Evolutionary conservation across 2,888 invertebrate genomes (phyloP), one percentile per base, ranked within the genome.

Genomic region (Oxytorus armatus): DNA sequence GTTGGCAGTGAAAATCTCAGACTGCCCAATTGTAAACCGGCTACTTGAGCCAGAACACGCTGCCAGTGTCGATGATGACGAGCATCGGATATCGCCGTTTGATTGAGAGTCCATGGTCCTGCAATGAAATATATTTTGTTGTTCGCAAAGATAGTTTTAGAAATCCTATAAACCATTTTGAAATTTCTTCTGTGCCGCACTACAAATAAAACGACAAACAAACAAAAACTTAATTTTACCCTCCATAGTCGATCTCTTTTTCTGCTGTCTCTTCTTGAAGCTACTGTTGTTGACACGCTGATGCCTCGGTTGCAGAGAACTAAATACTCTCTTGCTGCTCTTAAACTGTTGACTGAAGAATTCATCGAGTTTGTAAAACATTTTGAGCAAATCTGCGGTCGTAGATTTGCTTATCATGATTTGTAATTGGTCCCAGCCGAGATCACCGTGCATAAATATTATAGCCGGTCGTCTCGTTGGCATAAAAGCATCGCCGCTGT

Each of bases 301-400:
- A 65, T 92, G 90, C 36, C 93, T 92, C 0, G 95, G 94, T 90
- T 93, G 95, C 83, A 95, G 89, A 44, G 95, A 95, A 81, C 96
- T 96, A 90, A 98, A 97, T 3, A 98, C 98, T 1, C 98, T 94
- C 91, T 97, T 98, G 90, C 98, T 97, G 85, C 97, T 98, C 91
- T 98, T 98, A 91, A 99, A 98, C 93, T 99, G 99, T 92, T 98
- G 98, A 81, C 97, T 96, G 93, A 99, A 99, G 93, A 99, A 99
- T 92, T 99, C 98, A 87, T 98, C 98, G 39, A 99, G 93, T 90
- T 99, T 99, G 83, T 97, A 96, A 91, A 96, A 98, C 97, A 99
- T 99, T 93, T 99, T 99, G 61, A 98, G 93, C 78, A 99, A 93
- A 93, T 99, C 99, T 0, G 98, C 98, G 0, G 99, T 98, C 0